Base-by-base conservation (phyloP, 1,140 invertebrate genomes). In the Heterodera schachtii region DNA sequence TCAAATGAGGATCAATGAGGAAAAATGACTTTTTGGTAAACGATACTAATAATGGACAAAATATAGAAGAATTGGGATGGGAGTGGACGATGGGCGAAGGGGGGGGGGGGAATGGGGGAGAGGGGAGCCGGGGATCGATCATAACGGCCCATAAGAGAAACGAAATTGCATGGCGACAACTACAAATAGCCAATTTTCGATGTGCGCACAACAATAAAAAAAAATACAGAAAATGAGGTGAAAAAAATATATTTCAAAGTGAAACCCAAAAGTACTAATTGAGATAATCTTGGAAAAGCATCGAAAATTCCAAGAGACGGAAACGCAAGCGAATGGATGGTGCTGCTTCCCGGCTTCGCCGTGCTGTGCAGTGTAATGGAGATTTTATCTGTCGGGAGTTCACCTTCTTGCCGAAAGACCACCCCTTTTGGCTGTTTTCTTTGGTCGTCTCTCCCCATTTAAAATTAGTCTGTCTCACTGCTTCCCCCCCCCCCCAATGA, bases 161-260 rank as follows among this genome's bases (percentile, higher is more conserved):
- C 19, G 47, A 4, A 6, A 74, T 74, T 7, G 46, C 19, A 43
- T 74, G 41, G 49, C 19, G 66, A 5, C 41, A 44, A 44, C 41
- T 52, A 1, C 52, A 75, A 75, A 75, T 46, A 47, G 31, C 43
- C 52, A 60, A 41, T 31, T 31, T 75, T 52, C 43, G 21, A 9
- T 52, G n/a, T 43, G 74, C 74, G 13, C 52, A 75, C 64, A 75
- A 43, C 64, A 44, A 52, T 74, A 74, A 74, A 43, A n/a, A 43
- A n/a, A 31, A 31, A 31, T n/a, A 41, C 21, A n/a, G n/a, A 21
- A 43, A 74, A 8, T n/a, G 21, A 41, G 21, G 21, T n/a, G n/a
- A 41, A 43, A 43, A 43, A 43, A 57, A 60, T 60, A 60, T 16
- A 16, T 60, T 60, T 16, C 57, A 60, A 13, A 52, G 13, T 52